These are phyloP conservation scores for Drosophila sechellia DNA, from an alignment of 1,140 invertebrate genomes.

Conservation along the genomic window DNA sequence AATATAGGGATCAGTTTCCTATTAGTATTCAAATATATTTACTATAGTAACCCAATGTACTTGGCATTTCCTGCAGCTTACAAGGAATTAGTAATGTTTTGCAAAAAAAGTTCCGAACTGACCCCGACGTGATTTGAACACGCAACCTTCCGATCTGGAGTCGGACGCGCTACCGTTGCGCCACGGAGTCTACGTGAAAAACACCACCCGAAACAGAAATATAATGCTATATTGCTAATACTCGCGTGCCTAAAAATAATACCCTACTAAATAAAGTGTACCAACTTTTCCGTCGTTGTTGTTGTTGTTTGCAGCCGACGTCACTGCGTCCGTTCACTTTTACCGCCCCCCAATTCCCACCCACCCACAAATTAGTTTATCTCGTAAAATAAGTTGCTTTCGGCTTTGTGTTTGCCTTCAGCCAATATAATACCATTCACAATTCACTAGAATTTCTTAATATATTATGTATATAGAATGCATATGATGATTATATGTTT, in stretches of 20 bases:
- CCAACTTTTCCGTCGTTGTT: slow-evolving; percentile 12
- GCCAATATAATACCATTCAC: background rate
- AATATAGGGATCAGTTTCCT: too few relatives aligned
- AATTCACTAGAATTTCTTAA: background rate
- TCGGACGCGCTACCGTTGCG: slow-evolving; percentile 99
- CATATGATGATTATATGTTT: too few relatives aligned
- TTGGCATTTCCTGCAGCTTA: too few relatives aligned
- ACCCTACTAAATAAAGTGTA: slow-evolving; percentile 26
- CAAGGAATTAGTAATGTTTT: background rate
- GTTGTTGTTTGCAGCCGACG: slow-evolving; percentile 1
- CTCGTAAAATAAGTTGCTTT: slow-evolving; percentile 27
- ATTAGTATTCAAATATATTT: too few relatives aligned
- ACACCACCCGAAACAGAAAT: background rate
- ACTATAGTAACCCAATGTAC: too few relatives aligned
- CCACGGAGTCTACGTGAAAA: slow-evolving; percentile 22
- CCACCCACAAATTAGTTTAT: slow-evolving; percentile 19
- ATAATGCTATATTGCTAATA: slow-evolving; percentile 25
- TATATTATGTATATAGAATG: too few relatives aligned
- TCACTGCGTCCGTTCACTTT: slow-evolving; percentile 14
- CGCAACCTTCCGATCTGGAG: slow-evolving; percentile 99
- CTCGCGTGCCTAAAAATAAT: slow-evolving; percentile 55
- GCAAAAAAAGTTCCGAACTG: slow-evolving; percentile 79
- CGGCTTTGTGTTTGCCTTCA: slow-evolving; percentile 12
- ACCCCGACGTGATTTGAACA: slow-evolving; percentile 99
- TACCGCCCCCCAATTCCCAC: background rate